These are phyloP conservation scores for Onychomys arenicola DNA, from an alignment of 2,797 vertebrate genomes.

Conservation along the genomic window DNA sequence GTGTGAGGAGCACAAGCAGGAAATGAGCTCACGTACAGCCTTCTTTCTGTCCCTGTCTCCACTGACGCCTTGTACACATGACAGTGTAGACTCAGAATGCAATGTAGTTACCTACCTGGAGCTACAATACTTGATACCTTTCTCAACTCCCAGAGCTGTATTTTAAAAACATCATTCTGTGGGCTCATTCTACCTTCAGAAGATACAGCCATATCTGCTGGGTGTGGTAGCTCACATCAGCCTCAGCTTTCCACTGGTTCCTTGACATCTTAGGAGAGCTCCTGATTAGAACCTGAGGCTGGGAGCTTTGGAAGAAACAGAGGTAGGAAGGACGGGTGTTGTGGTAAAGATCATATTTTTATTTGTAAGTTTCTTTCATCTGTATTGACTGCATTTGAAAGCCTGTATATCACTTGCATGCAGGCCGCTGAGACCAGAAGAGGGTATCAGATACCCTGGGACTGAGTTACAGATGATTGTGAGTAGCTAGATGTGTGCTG, in stretches of 20 bases:
- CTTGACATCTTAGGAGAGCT: too few species aligned
- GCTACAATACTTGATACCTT: rapidly evolving
- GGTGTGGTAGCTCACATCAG: neutral
- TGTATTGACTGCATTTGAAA: neutral
- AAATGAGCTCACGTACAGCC: neutral
- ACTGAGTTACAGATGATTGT: neutral
- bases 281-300: neutral
- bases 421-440: neutral
- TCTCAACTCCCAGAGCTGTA: neutral
- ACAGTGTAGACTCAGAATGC: neutral
- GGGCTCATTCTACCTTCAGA: neutral
- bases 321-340: neutral
- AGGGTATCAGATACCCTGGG: neutral
- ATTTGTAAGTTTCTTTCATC: neutral
- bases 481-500: neutral
- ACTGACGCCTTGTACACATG: neutral
- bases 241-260: neutral
- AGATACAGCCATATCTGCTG: neutral
- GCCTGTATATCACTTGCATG: neutral
- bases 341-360: neutral
- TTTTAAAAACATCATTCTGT: neutral
- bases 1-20: neutral
- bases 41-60: neutral
- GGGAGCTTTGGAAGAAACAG: neutral
- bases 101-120: neutral